These are phyloP conservation scores for Gymnocheta viridis DNA, from an alignment of 2,888 invertebrate species.

Conservation along the genomic window DNA sequence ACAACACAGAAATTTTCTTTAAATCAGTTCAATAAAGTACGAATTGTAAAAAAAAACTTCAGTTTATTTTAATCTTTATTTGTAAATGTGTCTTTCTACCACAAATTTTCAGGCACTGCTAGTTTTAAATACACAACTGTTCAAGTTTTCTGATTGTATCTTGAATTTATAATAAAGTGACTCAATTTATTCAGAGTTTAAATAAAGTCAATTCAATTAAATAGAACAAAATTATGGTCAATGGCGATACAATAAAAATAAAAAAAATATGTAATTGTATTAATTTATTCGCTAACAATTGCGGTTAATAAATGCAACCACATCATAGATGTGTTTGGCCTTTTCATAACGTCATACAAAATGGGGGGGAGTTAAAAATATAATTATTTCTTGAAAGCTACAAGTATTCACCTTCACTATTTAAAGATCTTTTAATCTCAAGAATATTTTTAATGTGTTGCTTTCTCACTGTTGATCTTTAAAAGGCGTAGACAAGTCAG, in stretches of 20 bases:
- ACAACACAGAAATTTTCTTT: no score
- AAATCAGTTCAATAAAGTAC: no score
- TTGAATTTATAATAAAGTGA: constrained; percentile 50
- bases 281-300: constrained; percentile 17
- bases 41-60: neutral
- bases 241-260: constrained; percentile 23
- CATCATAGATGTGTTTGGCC: neutral
- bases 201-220: constrained; percentile 61
- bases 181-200: constrained; percentile 58
- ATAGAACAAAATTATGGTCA: constrained; percentile 57
- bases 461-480: neutral
- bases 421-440: neutral
- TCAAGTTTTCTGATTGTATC: constrained; percentile 1
- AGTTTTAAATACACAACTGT: constrained; percentile 7
- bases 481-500: no score
- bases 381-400: neutral
- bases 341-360: neutral
- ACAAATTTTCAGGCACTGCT: neutral
- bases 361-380: neutral
- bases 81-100: neutral
- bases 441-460: no score
- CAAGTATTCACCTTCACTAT: neutral
- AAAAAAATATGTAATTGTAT: constrained; percentile 4
- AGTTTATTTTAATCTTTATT: neutral
- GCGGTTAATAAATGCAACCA: constrained; percentile 26